Percentiles rank a stretch among this genome's conserved stretches.
Evolutionary conservation across 2,888 invertebrate genomes (phyloP).

Genomic region (Pammene aurita): DNA sequence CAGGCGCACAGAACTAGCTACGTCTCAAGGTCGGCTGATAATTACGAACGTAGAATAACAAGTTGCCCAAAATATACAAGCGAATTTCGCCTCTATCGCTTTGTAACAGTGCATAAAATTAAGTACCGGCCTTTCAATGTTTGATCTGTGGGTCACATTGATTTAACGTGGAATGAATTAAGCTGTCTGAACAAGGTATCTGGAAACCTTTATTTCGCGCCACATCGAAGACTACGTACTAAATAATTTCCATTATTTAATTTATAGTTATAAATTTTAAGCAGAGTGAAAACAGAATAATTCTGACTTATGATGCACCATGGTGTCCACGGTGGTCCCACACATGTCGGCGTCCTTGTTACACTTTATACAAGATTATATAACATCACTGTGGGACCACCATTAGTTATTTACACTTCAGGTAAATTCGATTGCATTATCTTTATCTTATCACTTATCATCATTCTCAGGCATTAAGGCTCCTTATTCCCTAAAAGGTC

Average conservation of each 20-base stretch:
- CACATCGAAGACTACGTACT: not conserved
- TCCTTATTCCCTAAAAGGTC: too few relatives aligned
- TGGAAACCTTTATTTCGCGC: not conserved
- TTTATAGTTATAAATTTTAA: not conserved
- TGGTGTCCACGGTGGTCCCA: too few relatives aligned
- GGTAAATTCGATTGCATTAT: too few relatives aligned
- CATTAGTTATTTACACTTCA: too few relatives aligned
- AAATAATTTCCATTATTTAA: too few relatives aligned
- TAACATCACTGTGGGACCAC: too few relatives aligned
- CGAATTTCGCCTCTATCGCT: not conserved
- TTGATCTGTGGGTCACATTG: not conserved
- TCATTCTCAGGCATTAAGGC: too few relatives aligned
- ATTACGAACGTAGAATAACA: not conserved
- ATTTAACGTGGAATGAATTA: not conserved
- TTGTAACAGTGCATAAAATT: not conserved
- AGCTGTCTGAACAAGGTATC: not conserved
- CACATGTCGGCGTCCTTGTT: too few relatives aligned
- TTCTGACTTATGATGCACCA: too few relatives aligned
- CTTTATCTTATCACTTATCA: too few relatives aligned
- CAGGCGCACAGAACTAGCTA: not conserved
- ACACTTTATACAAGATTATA: too few relatives aligned
- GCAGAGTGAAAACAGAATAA: too few relatives aligned
- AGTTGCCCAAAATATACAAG: not conserved
- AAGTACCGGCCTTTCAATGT: not conserved
- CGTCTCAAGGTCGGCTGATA: constrained; percentile 7